Evolutionary conservation across 1,140 invertebrate species (phyloP).

Genomic region (Diorhabda elongata): DNA sequence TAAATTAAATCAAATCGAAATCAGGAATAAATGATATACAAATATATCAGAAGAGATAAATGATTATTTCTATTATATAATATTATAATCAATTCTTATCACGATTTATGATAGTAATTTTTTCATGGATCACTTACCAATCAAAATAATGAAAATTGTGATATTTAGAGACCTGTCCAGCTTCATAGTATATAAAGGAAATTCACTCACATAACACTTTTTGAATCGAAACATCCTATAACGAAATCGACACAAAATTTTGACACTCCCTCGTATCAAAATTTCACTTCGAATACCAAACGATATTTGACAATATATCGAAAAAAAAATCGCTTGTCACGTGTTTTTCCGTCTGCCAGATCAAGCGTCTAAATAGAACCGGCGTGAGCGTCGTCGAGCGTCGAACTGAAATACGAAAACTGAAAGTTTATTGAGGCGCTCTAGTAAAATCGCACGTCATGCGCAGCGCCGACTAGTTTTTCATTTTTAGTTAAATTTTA

Average conservation of each 20-base stretch:
- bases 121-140: too few species aligned
- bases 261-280: too few species aligned
- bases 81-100: too few species aligned
- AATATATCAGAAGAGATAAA: too few species aligned
- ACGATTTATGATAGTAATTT: too few species aligned
- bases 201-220: neutral
- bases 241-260: too few species aligned
- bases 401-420: conserved; percentile 7
- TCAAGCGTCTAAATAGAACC: conserved; percentile 1
- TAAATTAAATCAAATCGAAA: too few species aligned
- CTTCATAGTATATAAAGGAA: neutral
- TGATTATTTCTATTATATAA: too few species aligned
- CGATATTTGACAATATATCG: too few species aligned
- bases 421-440: conserved; percentile 14
- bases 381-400: neutral
- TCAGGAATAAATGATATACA: too few species aligned
- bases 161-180: neutral
- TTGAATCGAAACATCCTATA: neutral
- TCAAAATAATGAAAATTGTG: too few species aligned
- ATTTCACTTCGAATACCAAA: neutral
- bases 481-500: too few species aligned
- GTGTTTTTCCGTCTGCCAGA: neutral
- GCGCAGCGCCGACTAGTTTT: neutral
- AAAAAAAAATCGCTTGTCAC: neutral
- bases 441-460: conserved; percentile 12